Conservation (phyloP, 2,888 invertebrate species). For the Mimumesa dahlbomi region DNA sequence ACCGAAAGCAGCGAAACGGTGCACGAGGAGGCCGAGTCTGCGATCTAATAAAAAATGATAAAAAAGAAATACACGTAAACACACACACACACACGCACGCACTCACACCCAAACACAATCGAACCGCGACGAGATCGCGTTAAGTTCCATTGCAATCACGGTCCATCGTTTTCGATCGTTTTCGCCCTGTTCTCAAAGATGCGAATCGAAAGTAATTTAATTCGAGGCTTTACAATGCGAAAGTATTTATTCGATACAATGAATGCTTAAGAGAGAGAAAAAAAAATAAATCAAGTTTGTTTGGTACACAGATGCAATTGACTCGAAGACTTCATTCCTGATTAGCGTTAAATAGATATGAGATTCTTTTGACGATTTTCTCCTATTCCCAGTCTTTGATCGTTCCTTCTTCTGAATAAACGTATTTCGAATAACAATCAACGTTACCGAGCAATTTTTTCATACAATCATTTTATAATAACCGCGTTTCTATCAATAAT, state of each 20-base stretch:
- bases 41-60: too few species aligned
- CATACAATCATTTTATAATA: too few species aligned
- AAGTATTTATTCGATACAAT: slow-evolving; percentile 23
- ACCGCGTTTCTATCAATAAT: too few species aligned
- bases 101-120: too few species aligned
- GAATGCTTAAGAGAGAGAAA: slow-evolving; percentile 24
- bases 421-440: too few species aligned
- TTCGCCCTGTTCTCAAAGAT: slow-evolving; percentile 14
- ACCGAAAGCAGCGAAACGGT: slow-evolving; percentile 75
- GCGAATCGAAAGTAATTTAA: too few species aligned
- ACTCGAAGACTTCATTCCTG: slow-evolving; percentile 30
- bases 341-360: background rate
- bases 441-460: too few species aligned
- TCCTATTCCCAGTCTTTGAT: slow-evolving; percentile 18
- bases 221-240: too few species aligned
- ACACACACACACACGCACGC: too few species aligned
- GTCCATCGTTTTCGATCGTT: slow-evolving; percentile 26
- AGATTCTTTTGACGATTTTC: slow-evolving; percentile 5
- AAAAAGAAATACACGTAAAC: too few species aligned
- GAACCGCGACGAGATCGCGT: slow-evolving; percentile 23
- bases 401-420: background rate
- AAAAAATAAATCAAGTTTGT: slow-evolving; percentile 29
- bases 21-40: slow-evolving; percentile 75
- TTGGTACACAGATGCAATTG: slow-evolving; percentile 33
- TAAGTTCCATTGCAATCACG: too few species aligned